phyloP scores from a whole-genome alignment of 2,113 vertebrate genomes.

The Castor canadensis region DNA sequence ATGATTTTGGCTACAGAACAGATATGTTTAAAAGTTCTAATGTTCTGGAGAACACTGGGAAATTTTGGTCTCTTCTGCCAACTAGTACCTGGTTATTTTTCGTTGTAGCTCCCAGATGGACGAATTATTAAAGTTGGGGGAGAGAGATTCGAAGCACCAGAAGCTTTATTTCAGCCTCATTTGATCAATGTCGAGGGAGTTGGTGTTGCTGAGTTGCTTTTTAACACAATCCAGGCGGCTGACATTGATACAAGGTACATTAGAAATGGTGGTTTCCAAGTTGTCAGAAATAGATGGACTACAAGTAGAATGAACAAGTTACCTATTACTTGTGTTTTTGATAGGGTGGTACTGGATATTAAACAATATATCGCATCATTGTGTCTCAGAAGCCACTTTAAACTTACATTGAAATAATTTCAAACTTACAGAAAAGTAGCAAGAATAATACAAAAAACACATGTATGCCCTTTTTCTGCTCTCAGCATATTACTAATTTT shows the following conservation, averaged over 20 bases:
- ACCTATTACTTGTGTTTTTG: not conserved
- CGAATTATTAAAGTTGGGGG: conserved; percentile 99
- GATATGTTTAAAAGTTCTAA: not conserved
- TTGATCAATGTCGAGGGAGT: conserved; percentile 99
- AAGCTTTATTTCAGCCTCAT: conserved; percentile 99
- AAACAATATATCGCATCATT: not conserved
- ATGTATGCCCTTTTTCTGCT: not conserved
- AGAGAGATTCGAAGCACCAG: conserved; percentile 97
- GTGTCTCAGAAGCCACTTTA: conserved; percentile 1
- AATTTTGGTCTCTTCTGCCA: not conserved
- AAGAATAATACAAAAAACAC: not conserved
- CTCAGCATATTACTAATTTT: not conserved
- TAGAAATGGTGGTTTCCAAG: conserved; percentile 15
- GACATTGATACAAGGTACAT: conserved; percentile 98
- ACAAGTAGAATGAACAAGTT: not conserved
- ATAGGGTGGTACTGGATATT: not conserved
- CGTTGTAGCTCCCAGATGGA: conserved; percentile 95
- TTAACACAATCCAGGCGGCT: conserved; percentile 99
- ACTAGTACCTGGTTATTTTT: conserved; percentile 44
- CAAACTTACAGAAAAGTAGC: not conserved
- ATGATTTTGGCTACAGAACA: conserved; percentile 22
- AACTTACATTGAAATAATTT: not conserved
- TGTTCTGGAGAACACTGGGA: not conserved
- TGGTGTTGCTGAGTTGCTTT: conserved; percentile 97
- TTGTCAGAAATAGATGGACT: not conserved